Evolutionary conservation across 2,113 vertebrate genomes (phyloP), one percentile per base, ranked within the genome.

Genomic region (Tachuris rubrigastra): DNA sequence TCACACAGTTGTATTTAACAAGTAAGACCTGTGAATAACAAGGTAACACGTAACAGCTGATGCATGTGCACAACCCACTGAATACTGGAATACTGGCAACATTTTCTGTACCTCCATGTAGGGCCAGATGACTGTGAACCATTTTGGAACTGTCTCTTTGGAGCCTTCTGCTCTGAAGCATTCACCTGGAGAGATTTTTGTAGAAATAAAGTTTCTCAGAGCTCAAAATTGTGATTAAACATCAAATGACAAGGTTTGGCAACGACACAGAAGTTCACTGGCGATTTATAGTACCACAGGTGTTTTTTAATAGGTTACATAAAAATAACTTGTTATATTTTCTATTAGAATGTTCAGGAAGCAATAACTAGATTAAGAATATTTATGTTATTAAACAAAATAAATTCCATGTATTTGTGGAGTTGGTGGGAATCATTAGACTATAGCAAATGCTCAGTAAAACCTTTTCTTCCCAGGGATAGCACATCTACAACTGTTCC

Each of bases 61-160:
- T 3, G 6, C 5, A 46, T 3, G 3, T 10, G 23, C 42, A 87
- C 27, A 80, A 55, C 6, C 8, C 27, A 46, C 3, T 3, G 22
- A 76, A 33, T 13, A 62, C 1, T 4, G 33, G 17, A 81, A 85
- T 10, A 71, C 0, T 11, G 12, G 9, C 30, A 76, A 49, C 3
- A 18, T 69, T 52, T 88, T 90, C 63, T 11, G 1, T 94, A 98
- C 98, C 97, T 98, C 99, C 99, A 99, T 14, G 62, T 85, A 19
- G 77, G 12, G 56, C 37, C 85, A 23, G 6, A 89, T 8, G 39
- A 95, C 87, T 8, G 82, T 33, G 6, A 89, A 62, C 47, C 69
- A 81, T 97, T 68, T 24, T 47, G 50, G 18, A 56, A 55, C 16
- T 47, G 41, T 82, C 73, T 78, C 68, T 53, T 85, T 35, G 84